A percentile compares a stretch with the other conserved stretches of the same genome.
Evolutionary conservation across 2,888 invertebrate species (phyloP).

Genomic region (Gari tellinella): DNA sequence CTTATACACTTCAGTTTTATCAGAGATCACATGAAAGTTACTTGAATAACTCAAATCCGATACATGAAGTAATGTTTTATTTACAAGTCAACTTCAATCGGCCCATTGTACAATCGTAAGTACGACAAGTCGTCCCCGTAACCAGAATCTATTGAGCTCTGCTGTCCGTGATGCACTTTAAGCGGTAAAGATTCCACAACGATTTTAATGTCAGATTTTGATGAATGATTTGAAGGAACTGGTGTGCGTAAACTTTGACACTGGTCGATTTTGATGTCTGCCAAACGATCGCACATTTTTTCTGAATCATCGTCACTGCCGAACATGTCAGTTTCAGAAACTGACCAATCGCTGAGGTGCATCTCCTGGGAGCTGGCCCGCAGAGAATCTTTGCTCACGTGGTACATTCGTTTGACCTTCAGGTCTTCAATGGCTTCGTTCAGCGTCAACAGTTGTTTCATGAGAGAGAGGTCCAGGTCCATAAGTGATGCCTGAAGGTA

Average conservation of each 20-base stretch:
- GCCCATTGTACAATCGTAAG: constrained; percentile 35
- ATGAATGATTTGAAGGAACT: constrained; percentile 34
- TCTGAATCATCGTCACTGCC: constrained; percentile 63
- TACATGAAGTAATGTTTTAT: neutral
- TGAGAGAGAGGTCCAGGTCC: constrained; percentile 81
- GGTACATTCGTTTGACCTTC: constrained; percentile 69
- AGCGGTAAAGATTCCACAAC: constrained; percentile 49
- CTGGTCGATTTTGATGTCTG: constrained; percentile 14
- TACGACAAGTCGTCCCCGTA: constrained; percentile 57
- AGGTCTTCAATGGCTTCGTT: constrained; percentile 82
- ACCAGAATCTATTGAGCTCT: constrained; percentile 66
- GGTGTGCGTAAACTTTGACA: constrained; percentile 43
- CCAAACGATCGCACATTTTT: constrained; percentile 25
- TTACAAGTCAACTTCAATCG: constrained; percentile 53
- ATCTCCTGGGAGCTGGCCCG: constrained; percentile 68
- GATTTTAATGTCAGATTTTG: constrained; percentile 55
- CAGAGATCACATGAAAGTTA: no score
- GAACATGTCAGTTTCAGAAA: constrained; percentile 76
- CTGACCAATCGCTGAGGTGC: constrained; percentile 68
- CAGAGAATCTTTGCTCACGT: constrained; percentile 67
- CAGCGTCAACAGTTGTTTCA: constrained; percentile 80
- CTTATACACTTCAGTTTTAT: no score
- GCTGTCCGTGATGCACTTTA: constrained; percentile 57
- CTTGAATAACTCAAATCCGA: no score
- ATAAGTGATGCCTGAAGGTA: constrained; percentile 78